Conservation (phyloP, 2,888 invertebrate species). For the Blastobasis lacticolella region DNA sequence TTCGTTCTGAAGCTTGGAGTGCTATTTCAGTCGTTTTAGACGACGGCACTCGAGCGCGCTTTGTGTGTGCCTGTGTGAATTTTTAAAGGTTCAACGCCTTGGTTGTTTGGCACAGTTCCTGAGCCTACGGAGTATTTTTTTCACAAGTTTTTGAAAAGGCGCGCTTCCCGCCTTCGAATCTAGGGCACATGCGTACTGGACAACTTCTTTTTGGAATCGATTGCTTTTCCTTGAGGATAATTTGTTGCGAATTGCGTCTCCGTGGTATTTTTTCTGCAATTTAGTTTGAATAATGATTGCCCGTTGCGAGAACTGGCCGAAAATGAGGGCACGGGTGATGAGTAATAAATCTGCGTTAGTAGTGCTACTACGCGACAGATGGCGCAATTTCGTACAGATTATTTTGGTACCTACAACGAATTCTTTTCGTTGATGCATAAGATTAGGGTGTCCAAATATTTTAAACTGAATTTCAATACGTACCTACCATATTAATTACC, state of each 20-base stretch:
- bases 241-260: slow-evolving; percentile 15
- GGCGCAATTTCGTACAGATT: slow-evolving; percentile 27
- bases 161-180: slow-evolving; percentile 40
- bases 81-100: slow-evolving; percentile 66
- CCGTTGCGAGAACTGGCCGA: slow-evolving; percentile 39
- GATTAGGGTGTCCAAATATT: too few relatives aligned
- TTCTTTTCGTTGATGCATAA: too few relatives aligned
- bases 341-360: slow-evolving; percentile 29
- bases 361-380: slow-evolving; percentile 54
- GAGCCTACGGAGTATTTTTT: slow-evolving; percentile 24
- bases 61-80: slow-evolving; percentile 35
- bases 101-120: slow-evolving; percentile 58
- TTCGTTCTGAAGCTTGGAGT: slow-evolving; percentile 27
- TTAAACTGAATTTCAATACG: too few relatives aligned
- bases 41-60: slow-evolving; percentile 5
- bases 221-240: slow-evolving; percentile 40
- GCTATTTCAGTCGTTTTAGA: slow-evolving; percentile 32
- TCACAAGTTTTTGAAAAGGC: slow-evolving; percentile 19
- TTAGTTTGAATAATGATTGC: slow-evolving; percentile 13
- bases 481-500: too few relatives aligned
- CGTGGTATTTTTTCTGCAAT: neutral
- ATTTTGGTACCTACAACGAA: too few relatives aligned
- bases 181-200: slow-evolving; percentile 49
- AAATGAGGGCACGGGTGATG: slow-evolving; percentile 45
- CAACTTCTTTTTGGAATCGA: slow-evolving; percentile 34